These are phyloP conservation scores for Adelosebastes latens DNA, from an alignment of 2,797 vertebrate species.

Conservation along the genomic window DNA sequence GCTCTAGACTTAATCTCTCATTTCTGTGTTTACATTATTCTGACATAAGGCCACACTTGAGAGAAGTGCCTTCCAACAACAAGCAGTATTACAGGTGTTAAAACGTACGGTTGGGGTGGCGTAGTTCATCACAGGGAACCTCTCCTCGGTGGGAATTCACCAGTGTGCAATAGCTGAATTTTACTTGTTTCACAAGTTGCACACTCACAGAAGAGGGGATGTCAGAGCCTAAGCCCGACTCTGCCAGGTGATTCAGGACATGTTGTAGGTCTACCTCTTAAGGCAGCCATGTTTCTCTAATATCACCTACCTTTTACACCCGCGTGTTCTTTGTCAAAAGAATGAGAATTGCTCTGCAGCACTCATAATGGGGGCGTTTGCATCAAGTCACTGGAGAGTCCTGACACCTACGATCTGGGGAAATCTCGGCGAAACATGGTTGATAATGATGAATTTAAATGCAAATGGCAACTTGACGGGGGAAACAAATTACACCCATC, in stretches of 20 bases:
- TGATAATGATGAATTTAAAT: conserved; percentile 81
- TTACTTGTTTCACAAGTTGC: neutral
- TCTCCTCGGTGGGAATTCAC: neutral
- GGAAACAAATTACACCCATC: conserved; percentile 76
- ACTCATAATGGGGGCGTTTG: conserved; percentile 39
- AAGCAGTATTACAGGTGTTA: neutral
- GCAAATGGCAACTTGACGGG: conserved; percentile 71
- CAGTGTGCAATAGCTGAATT: neutral
- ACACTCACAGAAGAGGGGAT: neutral
- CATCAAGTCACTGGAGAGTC: conserved; percentile 45
- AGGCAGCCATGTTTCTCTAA: neutral
- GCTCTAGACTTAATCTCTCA: neutral
- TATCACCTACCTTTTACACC: conserved; percentile 1
- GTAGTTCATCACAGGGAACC: neutral
- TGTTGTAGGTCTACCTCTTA: neutral
- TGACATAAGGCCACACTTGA: neutral
- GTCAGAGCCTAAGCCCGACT: neutral
- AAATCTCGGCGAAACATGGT: conserved; percentile 68
- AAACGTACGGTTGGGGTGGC: neutral
- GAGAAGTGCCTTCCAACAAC: neutral
- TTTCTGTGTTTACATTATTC: neutral
- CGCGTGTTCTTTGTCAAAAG: neutral
- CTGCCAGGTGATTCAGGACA: neutral
- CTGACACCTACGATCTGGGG: conserved; percentile 70
- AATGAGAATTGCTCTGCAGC: conserved; percentile 25